Percentiles rank a stretch among this genome's conserved stretches.
phyloP scores from a whole-genome alignment of 2,888 invertebrate species.

The Nomada hirtipes region DNA sequence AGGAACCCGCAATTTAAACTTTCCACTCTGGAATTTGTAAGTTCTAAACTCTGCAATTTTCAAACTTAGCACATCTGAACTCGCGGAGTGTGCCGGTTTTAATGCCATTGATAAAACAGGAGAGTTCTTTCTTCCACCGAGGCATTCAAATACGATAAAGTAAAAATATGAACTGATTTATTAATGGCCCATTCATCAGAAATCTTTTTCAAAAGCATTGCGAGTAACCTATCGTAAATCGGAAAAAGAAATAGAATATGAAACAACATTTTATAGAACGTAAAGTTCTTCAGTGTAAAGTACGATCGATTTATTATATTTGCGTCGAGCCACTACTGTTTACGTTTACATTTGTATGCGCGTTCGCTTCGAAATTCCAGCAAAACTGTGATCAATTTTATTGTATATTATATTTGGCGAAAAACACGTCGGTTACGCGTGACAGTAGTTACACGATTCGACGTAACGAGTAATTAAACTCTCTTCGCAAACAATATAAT shows the following conservation, averaged over 20 bases:
- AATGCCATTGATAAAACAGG: background rate
- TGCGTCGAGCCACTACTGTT: background rate
- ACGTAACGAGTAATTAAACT: conserved; percentile 21
- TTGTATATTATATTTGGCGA: background rate
- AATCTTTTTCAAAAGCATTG: too few relatives aligned
- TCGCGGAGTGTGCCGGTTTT: background rate
- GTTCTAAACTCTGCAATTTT: conserved; percentile 7
- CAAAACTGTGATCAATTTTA: conserved; percentile 3
- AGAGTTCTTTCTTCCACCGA: too few relatives aligned
- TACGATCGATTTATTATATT: background rate
- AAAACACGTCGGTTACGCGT: background rate
- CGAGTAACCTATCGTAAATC: too few relatives aligned
- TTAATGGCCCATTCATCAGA: too few relatives aligned
- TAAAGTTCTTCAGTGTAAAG: background rate
- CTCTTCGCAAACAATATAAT: conserved; percentile 7
- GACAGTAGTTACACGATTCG: background rate
- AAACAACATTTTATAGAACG: background rate
- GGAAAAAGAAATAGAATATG: too few relatives aligned
- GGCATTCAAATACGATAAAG: too few relatives aligned
- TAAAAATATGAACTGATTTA: too few relatives aligned
- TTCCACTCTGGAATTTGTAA: background rate
- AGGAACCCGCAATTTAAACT: conserved; percentile 11
- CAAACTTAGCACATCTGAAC: conserved; percentile 7
- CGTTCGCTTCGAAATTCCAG: background rate
- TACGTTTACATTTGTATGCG: background rate